Percentiles rank a stretch among this genome's conserved stretches.
These are phyloP conservation scores for Papilio glaucus DNA, from an alignment of 1,140 invertebrate species.

Conservation along the genomic window DNA sequence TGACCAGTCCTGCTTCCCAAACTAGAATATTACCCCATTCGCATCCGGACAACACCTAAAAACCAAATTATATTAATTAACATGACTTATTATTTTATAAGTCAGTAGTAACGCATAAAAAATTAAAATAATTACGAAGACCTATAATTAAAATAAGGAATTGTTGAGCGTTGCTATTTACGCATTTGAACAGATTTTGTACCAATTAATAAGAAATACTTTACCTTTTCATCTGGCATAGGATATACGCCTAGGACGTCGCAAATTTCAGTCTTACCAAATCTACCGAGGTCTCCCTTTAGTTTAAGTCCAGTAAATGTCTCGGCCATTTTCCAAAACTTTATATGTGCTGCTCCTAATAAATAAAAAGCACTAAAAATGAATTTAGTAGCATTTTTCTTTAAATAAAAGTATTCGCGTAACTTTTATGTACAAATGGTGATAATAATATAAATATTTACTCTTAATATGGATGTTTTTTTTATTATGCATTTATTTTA, in stretches of 20 bases:
- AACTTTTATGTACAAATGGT: too few species aligned
- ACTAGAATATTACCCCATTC: conserved; percentile 95
- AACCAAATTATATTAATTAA: conserved; percentile 12
- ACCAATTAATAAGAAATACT: not conserved
- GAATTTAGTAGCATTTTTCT: not conserved
- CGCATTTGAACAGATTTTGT: not conserved
- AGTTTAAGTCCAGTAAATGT: conserved; percentile 96
- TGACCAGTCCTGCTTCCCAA: conserved; percentile 94
- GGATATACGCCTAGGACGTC: conserved; percentile 93
- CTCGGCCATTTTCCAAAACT: conserved; percentile 96
- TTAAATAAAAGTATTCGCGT: not conserved
- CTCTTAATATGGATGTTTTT: too few species aligned
- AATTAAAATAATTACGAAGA: too few species aligned
- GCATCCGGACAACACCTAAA: conserved; percentile 90
- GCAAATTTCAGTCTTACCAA: conserved; percentile 95
- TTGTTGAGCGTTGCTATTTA: not conserved
- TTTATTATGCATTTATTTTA: not conserved
- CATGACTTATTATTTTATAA: too few species aligned
- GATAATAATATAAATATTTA: too few species aligned
- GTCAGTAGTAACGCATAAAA: too few species aligned
- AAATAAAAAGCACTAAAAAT: not conserved
- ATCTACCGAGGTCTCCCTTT: conserved; percentile 92
- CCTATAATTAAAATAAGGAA: not conserved
- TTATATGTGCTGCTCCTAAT: conserved; percentile 88
- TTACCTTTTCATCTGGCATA: conserved; percentile 93